Conservation (phyloP, 2,888 invertebrate species). For the Ariolimax columbianus region DNA sequence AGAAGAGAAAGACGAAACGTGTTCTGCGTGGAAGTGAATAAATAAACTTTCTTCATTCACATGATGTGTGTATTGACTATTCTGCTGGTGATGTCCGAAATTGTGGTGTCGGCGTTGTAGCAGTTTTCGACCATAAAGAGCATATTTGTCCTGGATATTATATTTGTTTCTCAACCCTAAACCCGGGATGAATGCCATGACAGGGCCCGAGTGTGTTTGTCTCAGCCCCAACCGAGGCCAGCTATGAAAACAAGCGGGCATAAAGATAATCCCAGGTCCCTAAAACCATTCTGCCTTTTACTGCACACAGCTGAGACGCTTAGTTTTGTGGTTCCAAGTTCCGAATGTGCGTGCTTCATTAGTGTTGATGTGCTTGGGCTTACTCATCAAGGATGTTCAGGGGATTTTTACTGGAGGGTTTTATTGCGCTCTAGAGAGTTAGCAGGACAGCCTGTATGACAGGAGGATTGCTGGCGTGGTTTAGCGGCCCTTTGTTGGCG, state of each 20-base stretch:
- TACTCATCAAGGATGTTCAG: not conserved
- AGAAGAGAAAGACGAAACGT: no score
- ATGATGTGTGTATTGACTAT: no score
- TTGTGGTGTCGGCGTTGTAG: not conserved
- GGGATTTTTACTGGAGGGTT: not conserved
- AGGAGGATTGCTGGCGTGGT: not conserved
- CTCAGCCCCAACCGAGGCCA: not conserved
- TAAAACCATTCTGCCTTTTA: not conserved
- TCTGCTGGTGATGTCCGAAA: not conserved
- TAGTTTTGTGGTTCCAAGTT: not conserved
- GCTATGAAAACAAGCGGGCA: not conserved
- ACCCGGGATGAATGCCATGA: not conserved
- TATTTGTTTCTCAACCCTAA: not conserved
- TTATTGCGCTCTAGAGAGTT: not conserved
- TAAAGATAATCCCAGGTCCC: not conserved
- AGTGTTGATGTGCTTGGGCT: not conserved
- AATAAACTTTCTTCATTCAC: no score
- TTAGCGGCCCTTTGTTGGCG: not conserved
- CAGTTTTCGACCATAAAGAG: not conserved
- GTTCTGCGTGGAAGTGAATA: no score
- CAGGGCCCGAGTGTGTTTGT: not conserved
- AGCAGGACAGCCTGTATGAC: not conserved
- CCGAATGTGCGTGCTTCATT: conserved; percentile 3
- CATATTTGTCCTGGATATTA: not conserved
- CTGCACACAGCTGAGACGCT: not conserved